Conservation (phyloP, 2,113 vertebrate genomes). For the Elanoides forficatus region DNA sequence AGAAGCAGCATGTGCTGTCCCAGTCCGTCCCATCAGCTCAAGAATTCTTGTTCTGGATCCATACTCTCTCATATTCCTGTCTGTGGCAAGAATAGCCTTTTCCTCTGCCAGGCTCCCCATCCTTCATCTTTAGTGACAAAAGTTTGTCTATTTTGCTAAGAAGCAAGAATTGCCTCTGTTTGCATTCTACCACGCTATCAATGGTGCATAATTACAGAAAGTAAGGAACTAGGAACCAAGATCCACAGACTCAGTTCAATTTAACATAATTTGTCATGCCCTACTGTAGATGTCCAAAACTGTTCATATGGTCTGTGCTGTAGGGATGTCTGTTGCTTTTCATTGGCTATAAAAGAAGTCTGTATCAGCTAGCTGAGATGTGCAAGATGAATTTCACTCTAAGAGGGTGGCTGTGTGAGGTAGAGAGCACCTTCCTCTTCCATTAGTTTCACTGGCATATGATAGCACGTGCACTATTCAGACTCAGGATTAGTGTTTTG, state of each 20-base stretch:
- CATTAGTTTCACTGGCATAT: background rate
- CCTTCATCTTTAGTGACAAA: background rate
- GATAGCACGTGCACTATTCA: background rate
- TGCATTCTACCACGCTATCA: background rate
- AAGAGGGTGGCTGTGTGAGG: background rate
- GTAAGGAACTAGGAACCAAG: background rate
- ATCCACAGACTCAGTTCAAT: background rate
- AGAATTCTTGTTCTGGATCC: background rate
- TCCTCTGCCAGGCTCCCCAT: background rate
- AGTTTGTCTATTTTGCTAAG: background rate
- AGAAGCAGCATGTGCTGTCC: background rate
- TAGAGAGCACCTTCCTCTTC: background rate
- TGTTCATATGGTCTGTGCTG: background rate
- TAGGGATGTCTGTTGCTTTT: background rate
- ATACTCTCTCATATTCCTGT: background rate
- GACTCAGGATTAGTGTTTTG: background rate
- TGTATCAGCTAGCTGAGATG: background rate
- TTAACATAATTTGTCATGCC: background rate
- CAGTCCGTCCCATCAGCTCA: background rate
- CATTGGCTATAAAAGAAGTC: background rate
- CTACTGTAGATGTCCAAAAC: background rate
- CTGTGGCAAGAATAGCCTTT: background rate
- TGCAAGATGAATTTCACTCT: background rate
- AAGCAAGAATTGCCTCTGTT: background rate
- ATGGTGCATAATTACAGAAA: background rate